These are phyloP conservation scores for Drosophila orosa DNA, from an alignment of 1,140 invertebrate species.

Conservation along the genomic window DNA sequence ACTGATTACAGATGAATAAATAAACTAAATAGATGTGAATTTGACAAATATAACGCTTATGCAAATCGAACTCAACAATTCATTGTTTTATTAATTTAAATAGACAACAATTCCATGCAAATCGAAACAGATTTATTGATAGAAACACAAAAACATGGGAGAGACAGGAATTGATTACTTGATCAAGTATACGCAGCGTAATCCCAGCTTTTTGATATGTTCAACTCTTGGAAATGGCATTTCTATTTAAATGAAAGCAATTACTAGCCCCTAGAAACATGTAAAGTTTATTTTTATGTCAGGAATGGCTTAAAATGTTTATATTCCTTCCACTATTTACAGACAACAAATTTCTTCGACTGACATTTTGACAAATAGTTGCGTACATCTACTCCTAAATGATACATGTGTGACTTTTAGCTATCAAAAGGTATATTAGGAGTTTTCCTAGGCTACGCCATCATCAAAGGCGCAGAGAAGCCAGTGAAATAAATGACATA, in stretches of 20 bases:
- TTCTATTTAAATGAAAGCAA: background rate
- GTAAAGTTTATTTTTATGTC: background rate
- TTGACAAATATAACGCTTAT: conserved; percentile 1
- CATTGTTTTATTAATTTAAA: background rate
- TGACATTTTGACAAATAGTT: conserved; percentile 5
- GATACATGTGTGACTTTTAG: conserved; percentile 1
- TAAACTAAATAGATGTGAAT: background rate
- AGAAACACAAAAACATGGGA: background rate
- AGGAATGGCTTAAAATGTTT: background rate
- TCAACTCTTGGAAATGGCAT: background rate
- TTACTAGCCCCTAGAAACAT: background rate
- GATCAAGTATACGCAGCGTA: background rate
- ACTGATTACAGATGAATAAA: background rate
- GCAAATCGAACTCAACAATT: background rate
- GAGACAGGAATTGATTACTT: background rate
- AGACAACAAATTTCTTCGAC: background rate
- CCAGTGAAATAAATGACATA: conserved; percentile 76
- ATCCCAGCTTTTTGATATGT: background rate
- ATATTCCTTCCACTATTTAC: background rate
- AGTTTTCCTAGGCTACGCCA: background rate
- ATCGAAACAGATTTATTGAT: background rate
- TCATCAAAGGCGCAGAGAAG: conserved; percentile 25
- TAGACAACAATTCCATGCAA: background rate
- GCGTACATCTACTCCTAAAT: too few species aligned
- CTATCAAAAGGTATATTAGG: background rate